Evolutionary conservation across 2,113 vertebrate genomes (phyloP).

Genomic region (Neogobius melanostomus): DNA sequence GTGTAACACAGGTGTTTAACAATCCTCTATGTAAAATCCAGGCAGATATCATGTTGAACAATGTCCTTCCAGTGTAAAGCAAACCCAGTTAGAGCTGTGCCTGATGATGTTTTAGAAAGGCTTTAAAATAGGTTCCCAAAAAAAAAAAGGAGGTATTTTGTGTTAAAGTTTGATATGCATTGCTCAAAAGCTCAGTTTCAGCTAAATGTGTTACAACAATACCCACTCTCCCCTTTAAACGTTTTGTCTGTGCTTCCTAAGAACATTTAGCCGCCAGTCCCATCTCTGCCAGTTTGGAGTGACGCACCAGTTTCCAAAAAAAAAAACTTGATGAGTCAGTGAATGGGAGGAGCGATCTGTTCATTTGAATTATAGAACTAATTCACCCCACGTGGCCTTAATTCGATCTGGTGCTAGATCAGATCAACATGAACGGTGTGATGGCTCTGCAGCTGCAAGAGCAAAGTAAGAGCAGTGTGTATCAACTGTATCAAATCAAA

Average conservation of each 20-base stretch:
- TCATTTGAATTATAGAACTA: background rate
- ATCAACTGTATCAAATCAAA: background rate
- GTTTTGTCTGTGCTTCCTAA: background rate
- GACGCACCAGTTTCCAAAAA: background rate
- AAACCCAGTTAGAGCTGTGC: too few species aligned
- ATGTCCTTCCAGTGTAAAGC: too few species aligned
- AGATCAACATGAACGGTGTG: constrained; percentile 11
- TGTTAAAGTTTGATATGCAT: too few species aligned
- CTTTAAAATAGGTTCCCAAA: too few species aligned
- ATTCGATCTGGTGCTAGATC: constrained; percentile 9
- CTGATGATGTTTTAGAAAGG: too few species aligned
- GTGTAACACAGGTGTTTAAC: too few species aligned
- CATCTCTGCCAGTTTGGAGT: background rate
- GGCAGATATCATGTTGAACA: too few species aligned
- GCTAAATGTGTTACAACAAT: too few species aligned
- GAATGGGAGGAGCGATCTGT: background rate
- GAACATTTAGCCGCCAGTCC: background rate
- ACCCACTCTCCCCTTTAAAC: too few species aligned
- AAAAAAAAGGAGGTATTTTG: too few species aligned
- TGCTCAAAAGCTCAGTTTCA: too few species aligned
- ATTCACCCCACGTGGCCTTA: background rate
- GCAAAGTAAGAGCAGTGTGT: background rate
- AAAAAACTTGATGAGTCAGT: background rate
- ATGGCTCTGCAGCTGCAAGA: background rate
- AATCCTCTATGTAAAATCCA: too few species aligned